These are phyloP conservation scores for Holacanthella duospinosa DNA, from an alignment of 2,888 invertebrate genomes.

Conservation along the genomic window DNA sequence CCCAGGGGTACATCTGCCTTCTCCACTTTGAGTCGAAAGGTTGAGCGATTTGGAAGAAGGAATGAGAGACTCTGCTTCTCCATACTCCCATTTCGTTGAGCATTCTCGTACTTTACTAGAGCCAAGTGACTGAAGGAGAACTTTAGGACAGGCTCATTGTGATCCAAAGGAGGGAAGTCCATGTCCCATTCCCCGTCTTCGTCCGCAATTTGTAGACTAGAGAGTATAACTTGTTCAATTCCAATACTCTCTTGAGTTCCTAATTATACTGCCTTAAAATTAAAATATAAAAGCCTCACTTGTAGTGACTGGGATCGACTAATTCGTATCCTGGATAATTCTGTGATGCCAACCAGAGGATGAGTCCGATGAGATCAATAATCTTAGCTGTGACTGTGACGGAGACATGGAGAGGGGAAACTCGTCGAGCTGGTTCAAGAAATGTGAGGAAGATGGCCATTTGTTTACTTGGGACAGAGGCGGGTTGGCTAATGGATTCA, in stretches of 20 bases:
- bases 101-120: constrained; percentile 58
- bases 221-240: too few relatives aligned
- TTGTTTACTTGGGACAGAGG: constrained; percentile 52
- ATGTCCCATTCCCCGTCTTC: constrained; percentile 90
- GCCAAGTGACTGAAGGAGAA: constrained; percentile 85
- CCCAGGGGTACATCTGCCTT: constrained; percentile 22
- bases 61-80: constrained; percentile 21
- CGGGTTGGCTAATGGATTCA: constrained; percentile 57
- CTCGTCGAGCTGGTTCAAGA: constrained; percentile 65
- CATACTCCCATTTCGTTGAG: constrained; percentile 8
- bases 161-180: constrained; percentile 84
- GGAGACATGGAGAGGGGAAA: constrained; percentile 71
- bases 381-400: constrained; percentile 77
- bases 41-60: constrained; percentile 30
- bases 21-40: constrained; percentile 22
- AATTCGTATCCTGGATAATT: constrained; percentile 39
- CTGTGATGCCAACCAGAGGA: constrained; percentile 62
- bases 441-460: constrained; percentile 85
- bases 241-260: constrained; percentile 43
- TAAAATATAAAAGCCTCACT: constrained; percentile 12
- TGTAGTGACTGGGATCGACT: constrained; percentile 17
- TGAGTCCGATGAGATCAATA: constrained; percentile 80
- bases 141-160: constrained; percentile 77
- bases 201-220: constrained; percentile 84
- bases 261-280: not conserved